Percentiles rank a stretch among this genome's conserved stretches.
These are phyloP conservation scores for Eubucco bourcierii DNA, from an alignment of 2,113 vertebrate species.

Conservation along the genomic window DNA sequence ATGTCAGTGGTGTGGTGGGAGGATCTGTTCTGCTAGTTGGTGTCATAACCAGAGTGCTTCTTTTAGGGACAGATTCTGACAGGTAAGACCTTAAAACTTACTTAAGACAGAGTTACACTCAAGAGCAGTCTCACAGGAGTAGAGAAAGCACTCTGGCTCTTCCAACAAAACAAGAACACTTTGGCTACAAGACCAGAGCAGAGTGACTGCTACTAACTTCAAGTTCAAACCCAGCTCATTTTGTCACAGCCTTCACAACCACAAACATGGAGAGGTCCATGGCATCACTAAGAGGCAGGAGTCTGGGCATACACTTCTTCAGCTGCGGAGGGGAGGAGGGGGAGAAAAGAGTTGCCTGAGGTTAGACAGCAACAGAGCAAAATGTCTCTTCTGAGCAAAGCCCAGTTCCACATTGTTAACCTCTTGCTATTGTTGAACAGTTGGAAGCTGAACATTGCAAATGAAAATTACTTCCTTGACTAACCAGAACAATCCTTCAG, in stretches of 20 bases:
- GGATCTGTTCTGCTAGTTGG: neutral
- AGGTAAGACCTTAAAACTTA: neutral
- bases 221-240: neutral
- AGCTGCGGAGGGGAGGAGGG: neutral
- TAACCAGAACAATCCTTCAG: constrained; percentile 22
- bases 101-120: neutral
- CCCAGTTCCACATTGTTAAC: constrained; percentile 47
- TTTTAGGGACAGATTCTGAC: neutral
- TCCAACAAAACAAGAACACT: neutral
- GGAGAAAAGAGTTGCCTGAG: neutral
- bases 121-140: neutral
- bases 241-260: neutral
- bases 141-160: neutral
- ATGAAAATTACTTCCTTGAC: constrained; percentile 57
- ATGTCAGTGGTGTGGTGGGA: neutral
- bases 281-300: neutral
- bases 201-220: neutral
- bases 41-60: neutral
- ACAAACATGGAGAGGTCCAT: neutral
- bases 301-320: neutral
- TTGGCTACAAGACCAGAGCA: neutral
- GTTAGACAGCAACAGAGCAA: neutral
- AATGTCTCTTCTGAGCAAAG: neutral
- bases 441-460: constrained; percentile 41
- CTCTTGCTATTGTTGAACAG: constrained; percentile 27